phyloP scores from a whole-genome alignment of 1,140 invertebrate genomes.

The Brachionus asplanchnoidis region DNA sequence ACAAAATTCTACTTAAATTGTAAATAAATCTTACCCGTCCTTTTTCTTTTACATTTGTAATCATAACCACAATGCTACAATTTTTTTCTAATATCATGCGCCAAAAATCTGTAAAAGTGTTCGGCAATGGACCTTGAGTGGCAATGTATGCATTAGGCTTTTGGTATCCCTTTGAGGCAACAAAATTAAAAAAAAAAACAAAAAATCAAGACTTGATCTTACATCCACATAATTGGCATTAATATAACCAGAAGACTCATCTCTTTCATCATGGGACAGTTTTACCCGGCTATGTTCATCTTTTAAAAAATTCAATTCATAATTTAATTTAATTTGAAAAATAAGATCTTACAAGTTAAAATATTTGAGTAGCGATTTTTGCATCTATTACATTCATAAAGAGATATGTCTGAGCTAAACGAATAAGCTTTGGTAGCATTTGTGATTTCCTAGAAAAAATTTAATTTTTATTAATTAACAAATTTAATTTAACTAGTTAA shows the following conservation, averaged over 20 bases:
- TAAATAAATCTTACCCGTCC: slow-evolving; percentile 46
- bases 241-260: slow-evolving; percentile 72
- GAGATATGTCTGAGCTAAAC: slow-evolving; percentile 22
- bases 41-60: slow-evolving; percentile 60
- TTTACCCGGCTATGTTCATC: slow-evolving; percentile 90
- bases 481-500: not conserved
- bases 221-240: slow-evolving; percentile 72
- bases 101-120: slow-evolving; percentile 74
- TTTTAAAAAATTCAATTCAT: not conserved
- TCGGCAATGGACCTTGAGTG: slow-evolving; percentile 76
- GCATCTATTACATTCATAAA: slow-evolving; percentile 70
- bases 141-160: slow-evolving; percentile 92
- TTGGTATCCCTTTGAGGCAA: slow-evolving; percentile 69
- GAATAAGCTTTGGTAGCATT: slow-evolving; percentile 29
- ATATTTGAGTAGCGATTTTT: slow-evolving; percentile 99
- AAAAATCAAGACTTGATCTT: not conserved
- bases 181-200: not conserved
- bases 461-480: too few relatives aligned
- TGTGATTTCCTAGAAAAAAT: slow-evolving; percentile 16
- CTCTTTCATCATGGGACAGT: slow-evolving; percentile 65
- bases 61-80: slow-evolving; percentile 71
- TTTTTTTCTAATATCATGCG: slow-evolving; percentile 76
- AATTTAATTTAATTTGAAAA: not conserved
- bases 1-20: not conserved
- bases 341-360: slow-evolving; percentile 72